Percentiles rank a stretch among this genome's conserved stretches.
These are phyloP conservation scores for Mesaphorura yosii DNA, from an alignment of 1,140 invertebrate genomes.

Conservation along the genomic window DNA sequence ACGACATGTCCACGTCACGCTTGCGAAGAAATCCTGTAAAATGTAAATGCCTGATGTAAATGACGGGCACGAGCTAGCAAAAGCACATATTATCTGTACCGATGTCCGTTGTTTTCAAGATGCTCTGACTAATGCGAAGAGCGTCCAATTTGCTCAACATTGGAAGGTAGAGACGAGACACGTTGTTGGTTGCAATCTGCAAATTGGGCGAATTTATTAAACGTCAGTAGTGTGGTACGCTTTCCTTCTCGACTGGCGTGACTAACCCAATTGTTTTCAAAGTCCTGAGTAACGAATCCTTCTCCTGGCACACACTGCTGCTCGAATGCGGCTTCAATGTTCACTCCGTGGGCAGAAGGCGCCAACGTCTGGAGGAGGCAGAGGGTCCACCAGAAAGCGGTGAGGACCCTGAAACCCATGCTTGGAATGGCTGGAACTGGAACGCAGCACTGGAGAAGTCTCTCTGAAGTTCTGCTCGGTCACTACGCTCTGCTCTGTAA, in stretches of 20 bases:
- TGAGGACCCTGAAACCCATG: too few relatives aligned
- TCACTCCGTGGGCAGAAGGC: too few relatives aligned
- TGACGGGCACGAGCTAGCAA: background rate
- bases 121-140: background rate
- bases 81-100: background rate
- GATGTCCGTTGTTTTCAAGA: background rate
- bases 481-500: too few relatives aligned
- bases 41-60: too few relatives aligned
- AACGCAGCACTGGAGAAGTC: too few relatives aligned
- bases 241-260: background rate
- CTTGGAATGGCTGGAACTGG: too few relatives aligned
- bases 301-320: background rate
- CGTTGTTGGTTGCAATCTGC: background rate
- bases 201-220: background rate
- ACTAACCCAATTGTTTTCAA: conserved; percentile 7
- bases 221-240: background rate
- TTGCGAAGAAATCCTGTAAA: too few relatives aligned
- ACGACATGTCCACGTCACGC: background rate
- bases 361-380: too few relatives aligned
- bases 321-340: too few relatives aligned
- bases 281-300: background rate
- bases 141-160: background rate
- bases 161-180: conserved; percentile 1
- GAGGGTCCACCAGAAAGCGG: too few relatives aligned
- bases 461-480: too few relatives aligned